These are phyloP conservation scores for Enteromius paludinosus DNA, from an alignment of 2,797 vertebrate genomes.

Conservation along the genomic window DNA sequence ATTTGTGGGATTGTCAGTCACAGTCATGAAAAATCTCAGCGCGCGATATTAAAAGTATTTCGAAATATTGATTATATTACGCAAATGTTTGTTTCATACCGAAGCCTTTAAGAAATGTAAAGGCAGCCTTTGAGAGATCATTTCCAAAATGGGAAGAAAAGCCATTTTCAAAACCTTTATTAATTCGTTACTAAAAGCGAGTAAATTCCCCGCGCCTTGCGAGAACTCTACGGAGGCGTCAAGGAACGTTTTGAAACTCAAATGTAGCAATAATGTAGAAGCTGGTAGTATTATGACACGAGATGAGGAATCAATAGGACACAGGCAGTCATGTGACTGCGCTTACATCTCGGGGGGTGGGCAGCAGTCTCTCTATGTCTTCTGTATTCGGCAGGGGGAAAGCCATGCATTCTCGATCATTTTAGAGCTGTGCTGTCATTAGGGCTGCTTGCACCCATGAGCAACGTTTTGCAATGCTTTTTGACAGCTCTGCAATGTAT, in stretches of 20 bases:
- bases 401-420: slow-evolving; percentile 59
- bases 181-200: no score
- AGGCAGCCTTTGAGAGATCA: not conserved
- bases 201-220: not conserved
- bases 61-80: not conserved
- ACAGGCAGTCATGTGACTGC: slow-evolving; percentile 73
- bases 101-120: not conserved
- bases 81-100: not conserved
- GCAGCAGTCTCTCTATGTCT: slow-evolving; percentile 68
- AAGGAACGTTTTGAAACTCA: not conserved
- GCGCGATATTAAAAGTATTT: not conserved
- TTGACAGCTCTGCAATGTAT: slow-evolving; percentile 57
- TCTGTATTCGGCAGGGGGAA: slow-evolving; percentile 64
- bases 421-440: slow-evolving; percentile 37
- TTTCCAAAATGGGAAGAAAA: not conserved
- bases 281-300: not conserved
- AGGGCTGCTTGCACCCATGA: slow-evolving; percentile 49
- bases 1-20: slow-evolving; percentile 52
- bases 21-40: not conserved
- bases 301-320: slow-evolving; percentile 65
- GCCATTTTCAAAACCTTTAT: not conserved
- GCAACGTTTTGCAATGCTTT: slow-evolving; percentile 45
- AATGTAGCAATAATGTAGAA: not conserved
- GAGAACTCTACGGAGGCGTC: not conserved
- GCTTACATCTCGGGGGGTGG: slow-evolving; percentile 69